Evolutionary conservation across 2,797 vertebrate genomes (phyloP).

Genomic region (Silurus lanzhouensis): DNA sequence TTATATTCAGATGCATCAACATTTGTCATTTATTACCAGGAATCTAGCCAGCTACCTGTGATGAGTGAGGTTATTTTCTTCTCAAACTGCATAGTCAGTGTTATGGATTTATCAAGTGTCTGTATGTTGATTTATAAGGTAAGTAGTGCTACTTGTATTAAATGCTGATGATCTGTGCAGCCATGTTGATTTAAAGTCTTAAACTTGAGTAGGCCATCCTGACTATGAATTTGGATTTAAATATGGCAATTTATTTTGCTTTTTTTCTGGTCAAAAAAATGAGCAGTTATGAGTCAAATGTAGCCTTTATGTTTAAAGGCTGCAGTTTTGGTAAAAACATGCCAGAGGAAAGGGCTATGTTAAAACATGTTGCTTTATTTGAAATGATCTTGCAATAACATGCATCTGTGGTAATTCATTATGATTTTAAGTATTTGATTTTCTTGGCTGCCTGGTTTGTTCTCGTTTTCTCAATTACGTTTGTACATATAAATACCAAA

Average conservation of each 20-base stretch:
- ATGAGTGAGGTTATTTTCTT: neutral
- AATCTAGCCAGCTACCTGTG: neutral
- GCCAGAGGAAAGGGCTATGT: neutral
- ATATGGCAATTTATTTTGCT: neutral
- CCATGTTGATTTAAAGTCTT: neutral
- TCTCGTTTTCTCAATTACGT: neutral
- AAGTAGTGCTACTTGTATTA: neutral
- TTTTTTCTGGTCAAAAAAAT: slow-evolving; percentile 1
- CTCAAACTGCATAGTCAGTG: neutral
- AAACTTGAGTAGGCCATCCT: neutral
- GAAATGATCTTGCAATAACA: neutral
- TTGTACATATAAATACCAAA: neutral
- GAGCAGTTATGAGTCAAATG: neutral
- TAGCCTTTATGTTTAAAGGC: neutral
- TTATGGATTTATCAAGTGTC: neutral
- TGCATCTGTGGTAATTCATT: neutral
- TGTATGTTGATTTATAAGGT: neutral
- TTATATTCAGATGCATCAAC: neutral
- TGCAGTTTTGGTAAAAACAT: neutral
- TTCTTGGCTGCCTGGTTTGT: neutral
- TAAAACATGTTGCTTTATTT: neutral
- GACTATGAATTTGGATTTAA: neutral
- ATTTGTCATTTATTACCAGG: neutral
- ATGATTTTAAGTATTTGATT: neutral
- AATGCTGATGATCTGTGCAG: neutral